Base-by-base conservation (phyloP, 2,113 vertebrate species). In the Myodes glareolus region DNA sequence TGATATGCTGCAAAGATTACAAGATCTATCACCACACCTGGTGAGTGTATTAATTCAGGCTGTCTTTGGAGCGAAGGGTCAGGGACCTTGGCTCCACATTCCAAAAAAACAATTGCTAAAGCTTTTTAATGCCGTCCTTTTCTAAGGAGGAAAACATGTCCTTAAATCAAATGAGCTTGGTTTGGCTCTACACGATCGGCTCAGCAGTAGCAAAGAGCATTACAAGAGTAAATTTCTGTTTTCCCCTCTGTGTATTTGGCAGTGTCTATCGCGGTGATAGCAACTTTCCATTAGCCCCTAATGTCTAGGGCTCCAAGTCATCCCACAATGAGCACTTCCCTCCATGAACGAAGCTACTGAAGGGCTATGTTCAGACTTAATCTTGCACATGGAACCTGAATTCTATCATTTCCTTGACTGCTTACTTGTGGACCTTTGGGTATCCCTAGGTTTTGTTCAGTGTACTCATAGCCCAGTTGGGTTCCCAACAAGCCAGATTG, bases 131-230 rank as follows among this genome's bases (percentile, higher is more conserved):
- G 50, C 75, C 65, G 45, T n/a, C 50, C 61, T 77, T 65, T 86
- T 23, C 19, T 75, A 94, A 94, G 86, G 90, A 92, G 88, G 73
- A 80, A 92, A 84, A 75, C 63, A 68, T 36, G 42, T 75, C 25
- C 68, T 7, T 58, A 42, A 52, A 14, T 65, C n/a, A 82, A 70
- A 84, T 72, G 45, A 77, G 27, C 27, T 89, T 72, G 70, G 36
- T 27, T 19, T 92, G 88, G 91, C 5, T 19, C 7, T 39, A 47
- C 67, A 92, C 11, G 42, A 47, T 23, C 42, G 19, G 50, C 77
- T 16, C 65, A 93, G 85, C 5, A 88, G n/a, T 16, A 42, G 47
- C 33, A 92, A 88, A 58, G 31, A 92, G 29, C 9, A 1, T 39
- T 76, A 77, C 2, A 88, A 78, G 55, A 86, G 23, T 19, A 72